Evolutionary conservation across 2,113 vertebrate genomes (phyloP).

Genomic region (Harpagus bidentatus): DNA sequence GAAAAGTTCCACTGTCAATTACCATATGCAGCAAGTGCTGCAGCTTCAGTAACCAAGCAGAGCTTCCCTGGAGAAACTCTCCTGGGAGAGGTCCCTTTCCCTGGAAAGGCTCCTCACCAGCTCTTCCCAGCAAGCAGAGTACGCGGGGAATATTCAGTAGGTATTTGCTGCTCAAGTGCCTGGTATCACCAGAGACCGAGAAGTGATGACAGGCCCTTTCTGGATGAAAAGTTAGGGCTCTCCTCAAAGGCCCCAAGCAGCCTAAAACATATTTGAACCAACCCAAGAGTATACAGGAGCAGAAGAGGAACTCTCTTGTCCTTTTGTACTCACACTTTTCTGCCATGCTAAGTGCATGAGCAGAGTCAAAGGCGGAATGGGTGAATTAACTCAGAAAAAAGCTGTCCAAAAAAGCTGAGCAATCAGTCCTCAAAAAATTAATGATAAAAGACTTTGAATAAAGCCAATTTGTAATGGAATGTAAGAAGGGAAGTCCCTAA

Average conservation of each 20-base stretch:
- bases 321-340: not conserved
- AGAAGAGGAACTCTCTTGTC: not conserved
- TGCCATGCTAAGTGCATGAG: not conserved
- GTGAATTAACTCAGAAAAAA: constrained; percentile 18
- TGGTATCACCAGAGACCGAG: not conserved
- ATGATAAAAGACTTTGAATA: constrained; percentile 52
- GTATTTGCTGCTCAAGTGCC: not conserved
- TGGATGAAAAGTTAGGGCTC: not conserved
- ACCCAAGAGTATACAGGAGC: rapidly evolving
- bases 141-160: not conserved
- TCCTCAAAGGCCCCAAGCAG: not conserved
- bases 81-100: not conserved
- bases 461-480: constrained; percentile 61
- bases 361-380: not conserved
- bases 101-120: not conserved
- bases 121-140: not conserved
- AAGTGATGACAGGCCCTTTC: not conserved
- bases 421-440: constrained; percentile 60
- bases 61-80: not conserved
- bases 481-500: constrained; percentile 56
- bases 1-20: not conserved
- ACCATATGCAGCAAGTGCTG: rapidly evolving
- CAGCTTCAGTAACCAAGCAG: not conserved
- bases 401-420: constrained; percentile 48
- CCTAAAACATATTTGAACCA: not conserved